phyloP scores from a whole-genome alignment of 2,113 vertebrate species.

The Sciurus niger region DNA sequence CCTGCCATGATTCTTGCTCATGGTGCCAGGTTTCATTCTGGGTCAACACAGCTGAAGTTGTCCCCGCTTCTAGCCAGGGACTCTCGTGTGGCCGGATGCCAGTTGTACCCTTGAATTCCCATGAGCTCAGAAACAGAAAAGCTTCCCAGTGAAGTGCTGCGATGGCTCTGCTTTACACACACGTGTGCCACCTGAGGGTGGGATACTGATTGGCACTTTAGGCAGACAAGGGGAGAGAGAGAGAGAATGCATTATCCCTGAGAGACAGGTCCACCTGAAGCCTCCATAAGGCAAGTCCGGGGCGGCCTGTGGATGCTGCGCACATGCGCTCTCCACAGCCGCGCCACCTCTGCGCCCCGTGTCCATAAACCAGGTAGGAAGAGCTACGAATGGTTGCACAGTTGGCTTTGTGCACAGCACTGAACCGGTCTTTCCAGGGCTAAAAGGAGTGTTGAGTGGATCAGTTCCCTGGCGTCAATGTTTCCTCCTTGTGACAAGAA shows the following conservation, averaged over 20 bases:
- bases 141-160: slow-evolving; percentile 88
- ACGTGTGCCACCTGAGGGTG: slow-evolving; percentile 79
- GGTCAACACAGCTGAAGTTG: slow-evolving; percentile 83
- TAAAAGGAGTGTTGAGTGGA: background rate
- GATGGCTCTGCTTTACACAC: slow-evolving; percentile 86
- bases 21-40: slow-evolving; percentile 82
- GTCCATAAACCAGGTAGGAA: slow-evolving; percentile 55
- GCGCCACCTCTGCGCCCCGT: slow-evolving; percentile 67
- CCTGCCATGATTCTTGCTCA: slow-evolving; percentile 82
- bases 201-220: slow-evolving; percentile 83
- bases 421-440: slow-evolving; percentile 21
- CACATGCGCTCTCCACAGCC: background rate
- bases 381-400: slow-evolving; percentile 44
- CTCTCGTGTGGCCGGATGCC: slow-evolving; percentile 88
- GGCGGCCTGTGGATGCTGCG: slow-evolving; percentile 31
- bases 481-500: background rate
- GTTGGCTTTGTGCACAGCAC: background rate
- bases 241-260: slow-evolving; percentile 69
- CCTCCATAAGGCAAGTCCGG: background rate
- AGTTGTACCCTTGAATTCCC: slow-evolving; percentile 88
- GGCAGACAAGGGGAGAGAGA: slow-evolving; percentile 77
- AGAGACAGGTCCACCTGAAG: slow-evolving; percentile 55
- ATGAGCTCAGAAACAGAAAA: slow-evolving; percentile 91
- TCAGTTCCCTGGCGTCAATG: background rate
- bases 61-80: slow-evolving; percentile 91